phyloP scores from a whole-genome alignment of 2,113 vertebrate genomes.

The Motacilla tschutschensis region DNA sequence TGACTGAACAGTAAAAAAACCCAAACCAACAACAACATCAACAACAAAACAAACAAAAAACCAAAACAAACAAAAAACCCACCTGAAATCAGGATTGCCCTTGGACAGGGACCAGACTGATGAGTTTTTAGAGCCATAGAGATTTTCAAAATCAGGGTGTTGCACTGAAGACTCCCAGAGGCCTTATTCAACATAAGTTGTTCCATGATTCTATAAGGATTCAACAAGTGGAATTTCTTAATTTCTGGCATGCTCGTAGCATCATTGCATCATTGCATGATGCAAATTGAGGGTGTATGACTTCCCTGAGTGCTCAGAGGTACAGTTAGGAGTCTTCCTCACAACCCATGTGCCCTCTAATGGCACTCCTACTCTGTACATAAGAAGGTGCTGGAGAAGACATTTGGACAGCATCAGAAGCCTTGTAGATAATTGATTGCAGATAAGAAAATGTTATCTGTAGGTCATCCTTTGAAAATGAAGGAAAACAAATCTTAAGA shows the following conservation, averaged over 20 bases:
- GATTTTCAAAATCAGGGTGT: not conserved
- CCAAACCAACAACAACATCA: no score
- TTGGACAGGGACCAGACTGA: not conserved
- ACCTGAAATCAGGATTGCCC: not conserved
- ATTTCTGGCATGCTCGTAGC: not conserved
- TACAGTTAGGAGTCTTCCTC: not conserved
- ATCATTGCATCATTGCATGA: not conserved
- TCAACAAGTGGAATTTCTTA: not conserved
- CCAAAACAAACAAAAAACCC: no score
- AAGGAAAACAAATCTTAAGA: not conserved
- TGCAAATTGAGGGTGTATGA: not conserved
- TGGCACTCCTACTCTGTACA: fast-evolving
- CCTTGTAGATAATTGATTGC: not conserved
- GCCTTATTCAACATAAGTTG: not conserved
- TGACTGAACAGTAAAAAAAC: not conserved
- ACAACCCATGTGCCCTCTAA: not conserved
- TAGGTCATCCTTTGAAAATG: not conserved
- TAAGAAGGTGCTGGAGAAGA: not conserved
- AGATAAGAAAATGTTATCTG: not conserved
- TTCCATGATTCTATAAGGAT: not conserved
- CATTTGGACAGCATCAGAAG: fast-evolving
- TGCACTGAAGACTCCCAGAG: not conserved
- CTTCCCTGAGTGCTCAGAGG: not conserved
- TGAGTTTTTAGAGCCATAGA: not conserved
- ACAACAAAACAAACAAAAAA: no score